A percentile compares a stretch with the other conserved stretches of the same genome.
phyloP scores from a whole-genome alignment of 1,140 invertebrate genomes.

The Drosophila ohnishii region DNA sequence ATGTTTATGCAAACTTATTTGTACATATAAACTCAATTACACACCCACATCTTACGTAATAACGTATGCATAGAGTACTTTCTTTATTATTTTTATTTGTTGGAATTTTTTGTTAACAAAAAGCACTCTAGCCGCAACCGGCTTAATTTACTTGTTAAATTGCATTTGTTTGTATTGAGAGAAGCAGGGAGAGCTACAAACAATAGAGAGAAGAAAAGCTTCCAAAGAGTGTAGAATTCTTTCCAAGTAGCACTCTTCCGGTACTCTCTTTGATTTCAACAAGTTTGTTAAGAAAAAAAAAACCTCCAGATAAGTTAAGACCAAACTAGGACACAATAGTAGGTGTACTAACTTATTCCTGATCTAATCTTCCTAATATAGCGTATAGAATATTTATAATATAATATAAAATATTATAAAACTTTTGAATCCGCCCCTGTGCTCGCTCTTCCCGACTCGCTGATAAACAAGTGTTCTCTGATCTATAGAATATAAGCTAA shows the following conservation, averaged over 20 bases:
- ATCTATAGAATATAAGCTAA: constrained; percentile 17
- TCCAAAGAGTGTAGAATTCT: not conserved
- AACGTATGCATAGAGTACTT: not conserved
- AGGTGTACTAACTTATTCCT: not conserved
- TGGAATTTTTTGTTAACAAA: constrained; percentile 5
- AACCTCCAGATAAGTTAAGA: not conserved
- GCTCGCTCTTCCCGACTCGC: not conserved
- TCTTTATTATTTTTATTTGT: constrained; percentile 6
- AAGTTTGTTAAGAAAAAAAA: not conserved
- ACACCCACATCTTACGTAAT: not conserved
- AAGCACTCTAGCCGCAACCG: not conserved
- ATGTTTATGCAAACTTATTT: not conserved
- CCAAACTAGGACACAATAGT: not conserved
- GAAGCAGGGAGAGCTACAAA: not conserved
- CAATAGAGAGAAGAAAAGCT: not conserved
- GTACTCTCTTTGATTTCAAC: no score
- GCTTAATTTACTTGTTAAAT: constrained; percentile 11
- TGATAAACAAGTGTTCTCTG: constrained; percentile 16
- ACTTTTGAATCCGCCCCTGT: not conserved
- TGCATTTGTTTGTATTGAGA: not conserved
- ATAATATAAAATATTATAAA: no score
- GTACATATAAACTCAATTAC: not conserved
- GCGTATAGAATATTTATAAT: not conserved
- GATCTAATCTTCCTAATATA: not conserved
- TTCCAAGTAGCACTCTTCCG: not conserved